A percentile compares a stretch with the other conserved stretches of the same genome.
Conservation (phyloP, 2,888 invertebrate genomes). For the Dioctria rufipes region DNA sequence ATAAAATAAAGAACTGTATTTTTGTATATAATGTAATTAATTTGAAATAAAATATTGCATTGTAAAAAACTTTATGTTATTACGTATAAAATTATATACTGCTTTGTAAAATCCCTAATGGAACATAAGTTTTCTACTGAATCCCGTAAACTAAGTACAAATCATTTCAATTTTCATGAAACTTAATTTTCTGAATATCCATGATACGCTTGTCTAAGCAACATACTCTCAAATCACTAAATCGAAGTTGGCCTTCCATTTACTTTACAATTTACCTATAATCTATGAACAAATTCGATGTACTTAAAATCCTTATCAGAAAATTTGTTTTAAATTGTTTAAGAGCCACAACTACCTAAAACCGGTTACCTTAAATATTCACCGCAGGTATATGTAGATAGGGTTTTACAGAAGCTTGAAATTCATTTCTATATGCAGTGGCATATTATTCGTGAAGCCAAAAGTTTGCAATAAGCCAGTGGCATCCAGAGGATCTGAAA, state of each 20-base stretch:
- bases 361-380: conserved; percentile 38
- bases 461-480: not conserved
- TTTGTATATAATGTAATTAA: too few species aligned
- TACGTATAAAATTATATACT: too few species aligned
- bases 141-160: too few species aligned
- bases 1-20: too few species aligned
- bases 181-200: too few species aligned
- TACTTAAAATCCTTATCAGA: conserved; percentile 27
- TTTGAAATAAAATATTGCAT: too few species aligned
- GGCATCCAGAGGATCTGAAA: not conserved
- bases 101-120: too few species aligned
- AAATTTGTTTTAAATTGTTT: conserved; percentile 48
- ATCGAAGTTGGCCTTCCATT: not conserved
- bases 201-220: too few species aligned
- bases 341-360: conserved; percentile 41
- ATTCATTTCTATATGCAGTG: not conserved
- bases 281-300: conserved; percentile 10
- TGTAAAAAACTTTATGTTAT: too few species aligned
- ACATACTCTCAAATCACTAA: not conserved
- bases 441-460: not conserved
- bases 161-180: too few species aligned
- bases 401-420: too few species aligned
- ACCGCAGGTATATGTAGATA: not conserved
- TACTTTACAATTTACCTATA: conserved; percentile 1
- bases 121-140: too few species aligned